phyloP scores from a whole-genome alignment of 2,797 vertebrate genomes.

The Rousettus madagascariensis region DNA sequence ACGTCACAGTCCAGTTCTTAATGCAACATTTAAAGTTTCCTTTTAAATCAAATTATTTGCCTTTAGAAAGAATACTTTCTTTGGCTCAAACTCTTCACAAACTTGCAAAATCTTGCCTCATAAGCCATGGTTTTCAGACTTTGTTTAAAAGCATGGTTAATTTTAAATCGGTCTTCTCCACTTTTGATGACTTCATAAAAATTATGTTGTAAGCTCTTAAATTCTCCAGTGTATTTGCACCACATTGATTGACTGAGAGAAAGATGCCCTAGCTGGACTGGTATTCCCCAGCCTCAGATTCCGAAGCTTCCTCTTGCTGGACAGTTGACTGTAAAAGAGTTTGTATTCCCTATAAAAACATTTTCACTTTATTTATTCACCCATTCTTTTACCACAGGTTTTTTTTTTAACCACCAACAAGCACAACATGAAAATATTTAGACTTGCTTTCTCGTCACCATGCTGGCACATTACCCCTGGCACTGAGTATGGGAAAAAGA shows the following conservation, averaged over 20 bases:
- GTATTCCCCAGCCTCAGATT: constrained; percentile 57
- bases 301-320: constrained; percentile 72
- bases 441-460: constrained; percentile 55
- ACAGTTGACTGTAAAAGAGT: constrained; percentile 74
- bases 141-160: constrained; percentile 38
- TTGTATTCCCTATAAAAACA: constrained; percentile 77
- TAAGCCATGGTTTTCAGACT: constrained; percentile 33
- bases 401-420: constrained; percentile 72
- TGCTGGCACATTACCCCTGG: background rate
- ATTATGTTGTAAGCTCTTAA: constrained; percentile 48
- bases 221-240: constrained; percentile 59
- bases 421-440: constrained; percentile 76
- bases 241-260: constrained; percentile 31
- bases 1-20: constrained; percentile 27
- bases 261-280: constrained; percentile 22
- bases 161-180: constrained; percentile 63
- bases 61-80: constrained; percentile 48
- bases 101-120: background rate
- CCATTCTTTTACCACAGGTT: constrained; percentile 66
- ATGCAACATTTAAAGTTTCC: constrained; percentile 39
- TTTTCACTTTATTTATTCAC: constrained; percentile 78
- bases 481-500: background rate
- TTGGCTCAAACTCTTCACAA: constrained; percentile 28
- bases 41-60: constrained; percentile 48
- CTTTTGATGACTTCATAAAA: constrained; percentile 63